A percentile compares a stretch with the other conserved stretches of the same genome.
Evolutionary conservation across 2,113 vertebrate genomes (phyloP).

Genomic region (Piprites chloris): DNA sequence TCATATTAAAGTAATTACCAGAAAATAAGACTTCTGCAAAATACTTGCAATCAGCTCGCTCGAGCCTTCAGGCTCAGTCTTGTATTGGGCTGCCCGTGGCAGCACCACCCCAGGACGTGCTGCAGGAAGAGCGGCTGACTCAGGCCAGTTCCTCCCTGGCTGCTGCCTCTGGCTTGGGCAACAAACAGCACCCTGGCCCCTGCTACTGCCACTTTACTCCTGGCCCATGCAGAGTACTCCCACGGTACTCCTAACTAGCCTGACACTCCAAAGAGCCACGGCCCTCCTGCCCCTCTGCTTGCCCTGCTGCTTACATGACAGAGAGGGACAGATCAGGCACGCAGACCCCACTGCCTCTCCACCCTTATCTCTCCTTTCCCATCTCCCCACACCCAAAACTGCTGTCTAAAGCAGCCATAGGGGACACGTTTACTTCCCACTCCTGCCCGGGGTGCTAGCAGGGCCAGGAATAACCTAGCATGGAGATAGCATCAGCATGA

Average conservation of each 20-base stretch:
- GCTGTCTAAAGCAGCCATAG: neutral
- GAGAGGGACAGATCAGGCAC: neutral
- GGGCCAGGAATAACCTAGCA: neutral
- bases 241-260: neutral
- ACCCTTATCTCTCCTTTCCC: neutral
- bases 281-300: neutral
- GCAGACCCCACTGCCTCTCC: neutral
- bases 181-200: neutral
- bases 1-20: constrained; percentile 58
- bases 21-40: constrained; percentile 54
- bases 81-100: constrained; percentile 4
- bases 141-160: constrained; percentile 34
- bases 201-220: neutral
- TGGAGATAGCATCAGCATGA: neutral
- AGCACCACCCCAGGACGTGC: constrained; percentile 33
- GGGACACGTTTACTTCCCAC: neutral
- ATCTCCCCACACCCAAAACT: neutral
- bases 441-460: neutral
- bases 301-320: neutral
- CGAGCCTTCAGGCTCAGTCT: constrained; percentile 50
- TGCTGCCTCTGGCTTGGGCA: neutral
- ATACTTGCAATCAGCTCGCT: constrained; percentile 2
- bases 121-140: constrained; percentile 31
- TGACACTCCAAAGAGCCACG: neutral
- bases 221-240: neutral